A percentile compares a stretch with the other conserved stretches of the same genome.
These are phyloP conservation scores for Anabas testudineus DNA, from an alignment of 2,797 vertebrate genomes.

Conservation along the genomic window DNA sequence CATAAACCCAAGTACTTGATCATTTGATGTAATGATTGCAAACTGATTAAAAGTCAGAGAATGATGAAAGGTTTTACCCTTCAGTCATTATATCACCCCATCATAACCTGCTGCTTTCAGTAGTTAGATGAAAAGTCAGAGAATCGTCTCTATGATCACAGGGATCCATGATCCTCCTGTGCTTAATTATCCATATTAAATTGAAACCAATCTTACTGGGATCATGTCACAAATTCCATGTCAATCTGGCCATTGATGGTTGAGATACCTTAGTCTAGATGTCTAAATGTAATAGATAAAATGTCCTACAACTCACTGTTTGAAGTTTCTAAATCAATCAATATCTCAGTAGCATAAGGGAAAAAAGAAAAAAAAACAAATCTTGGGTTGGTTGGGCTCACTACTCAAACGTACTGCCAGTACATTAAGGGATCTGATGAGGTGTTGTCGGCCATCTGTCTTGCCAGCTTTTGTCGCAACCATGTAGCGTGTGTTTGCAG, in stretches of 20 bases:
- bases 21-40: no score
- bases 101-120: no score
- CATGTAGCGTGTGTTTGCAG: slow-evolving; percentile 22
- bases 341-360: background rate
- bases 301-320: background rate
- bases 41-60: no score
- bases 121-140: background rate
- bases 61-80: no score
- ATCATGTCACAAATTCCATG: background rate
- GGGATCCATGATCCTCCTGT: background rate
- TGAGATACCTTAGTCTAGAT: no score
- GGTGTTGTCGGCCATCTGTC: slow-evolving; percentile 38
- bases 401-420: slow-evolving; percentile 12
- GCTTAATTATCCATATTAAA: background rate
- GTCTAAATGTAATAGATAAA: no score
- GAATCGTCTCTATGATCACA: background rate
- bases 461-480: slow-evolving; percentile 34
- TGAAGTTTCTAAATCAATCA: background rate
- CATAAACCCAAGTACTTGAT: background rate
- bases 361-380: background rate
- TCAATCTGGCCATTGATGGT: no score
- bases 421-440: slow-evolving; percentile 31
- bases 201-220: no score
- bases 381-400: background rate
- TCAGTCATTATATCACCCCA: no score